These are phyloP conservation scores for Taphrorychus bicolor DNA, from an alignment of 2,888 invertebrate species.

Conservation along the genomic window DNA sequence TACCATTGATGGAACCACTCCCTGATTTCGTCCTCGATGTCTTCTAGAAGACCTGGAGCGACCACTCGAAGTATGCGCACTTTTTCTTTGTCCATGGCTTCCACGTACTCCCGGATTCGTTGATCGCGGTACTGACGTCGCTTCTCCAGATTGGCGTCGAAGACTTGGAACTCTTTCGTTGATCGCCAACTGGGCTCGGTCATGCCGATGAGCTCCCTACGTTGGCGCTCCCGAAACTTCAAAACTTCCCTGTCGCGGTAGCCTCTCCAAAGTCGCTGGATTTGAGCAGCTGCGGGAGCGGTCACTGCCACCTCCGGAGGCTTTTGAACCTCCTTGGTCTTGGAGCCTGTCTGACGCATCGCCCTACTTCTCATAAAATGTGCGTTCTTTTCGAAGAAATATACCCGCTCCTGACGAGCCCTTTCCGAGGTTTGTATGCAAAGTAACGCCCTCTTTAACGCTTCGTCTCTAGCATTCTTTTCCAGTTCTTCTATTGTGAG, in stretches of 20 bases:
- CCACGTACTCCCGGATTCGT: conserved; percentile 60
- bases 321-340: background rate
- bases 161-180: conserved; percentile 60
- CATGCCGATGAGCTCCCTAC: conserved; percentile 66
- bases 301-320: background rate
- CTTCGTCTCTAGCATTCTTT: conserved; percentile 3
- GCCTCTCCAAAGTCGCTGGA: conserved; percentile 61
- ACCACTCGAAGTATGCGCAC: conserved; percentile 62
- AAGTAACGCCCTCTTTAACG: conserved; percentile 41
- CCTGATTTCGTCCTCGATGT: conserved; percentile 77
- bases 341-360: conserved; percentile 21
- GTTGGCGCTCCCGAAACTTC: conserved; percentile 57
- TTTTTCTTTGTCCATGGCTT: conserved; percentile 62
- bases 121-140: conserved; percentile 61
- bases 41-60: conserved; percentile 71
- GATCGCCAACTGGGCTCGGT: conserved; percentile 58
- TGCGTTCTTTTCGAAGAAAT: conserved; percentile 49
- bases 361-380: too few species aligned
- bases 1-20: conserved; percentile 77
- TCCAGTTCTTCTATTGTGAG: conserved; percentile 42
- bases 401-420: conserved; percentile 57
- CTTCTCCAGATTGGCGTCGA: conserved; percentile 61
- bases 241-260: conserved; percentile 60
- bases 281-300: conserved; percentile 51
- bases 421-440: conserved; percentile 62